phyloP scores from a whole-genome alignment of 2,797 vertebrate species.

The Danio choprae region DNA sequence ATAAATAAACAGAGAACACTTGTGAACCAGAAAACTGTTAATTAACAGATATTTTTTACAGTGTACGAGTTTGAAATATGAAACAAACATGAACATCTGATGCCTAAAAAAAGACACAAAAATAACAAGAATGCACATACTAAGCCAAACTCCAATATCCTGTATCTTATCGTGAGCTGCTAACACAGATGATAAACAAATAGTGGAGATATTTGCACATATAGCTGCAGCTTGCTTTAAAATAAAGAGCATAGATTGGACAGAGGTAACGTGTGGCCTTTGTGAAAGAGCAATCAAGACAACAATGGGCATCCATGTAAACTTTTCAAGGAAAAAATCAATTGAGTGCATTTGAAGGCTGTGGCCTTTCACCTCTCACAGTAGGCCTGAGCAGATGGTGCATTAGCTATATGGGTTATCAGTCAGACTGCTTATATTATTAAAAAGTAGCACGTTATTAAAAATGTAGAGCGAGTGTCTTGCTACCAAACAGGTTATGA shows the following conservation, averaged over 20 bases:
- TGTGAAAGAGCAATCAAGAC: slow-evolving; percentile 3
- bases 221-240: background rate
- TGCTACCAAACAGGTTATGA: background rate
- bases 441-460: background rate
- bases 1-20: too few relatives aligned
- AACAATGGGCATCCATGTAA: background rate
- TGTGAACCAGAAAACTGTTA: too few relatives aligned
- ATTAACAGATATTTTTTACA: too few relatives aligned
- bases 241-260: slow-evolving; percentile 10
- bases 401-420: background rate
- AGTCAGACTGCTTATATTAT: background rate
- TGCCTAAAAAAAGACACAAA: background rate
- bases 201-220: slow-evolving; percentile 21
- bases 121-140: background rate
- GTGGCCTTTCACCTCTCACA: background rate
- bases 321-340: slow-evolving; percentile 22
- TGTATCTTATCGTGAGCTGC: slow-evolving; percentile 18
- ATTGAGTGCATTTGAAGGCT: slow-evolving; percentile 7
- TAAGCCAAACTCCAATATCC: slow-evolving; percentile 19
- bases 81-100: background rate
- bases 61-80: background rate
- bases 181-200: slow-evolving; percentile 48
- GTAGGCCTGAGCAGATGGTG: background rate
- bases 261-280: slow-evolving; percentile 4
- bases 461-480: slow-evolving; percentile 2